Percentiles rank a stretch among this genome's conserved stretches.
phyloP scores from a whole-genome alignment of 2,113 vertebrate genomes.

The Dromas ardeola region DNA sequence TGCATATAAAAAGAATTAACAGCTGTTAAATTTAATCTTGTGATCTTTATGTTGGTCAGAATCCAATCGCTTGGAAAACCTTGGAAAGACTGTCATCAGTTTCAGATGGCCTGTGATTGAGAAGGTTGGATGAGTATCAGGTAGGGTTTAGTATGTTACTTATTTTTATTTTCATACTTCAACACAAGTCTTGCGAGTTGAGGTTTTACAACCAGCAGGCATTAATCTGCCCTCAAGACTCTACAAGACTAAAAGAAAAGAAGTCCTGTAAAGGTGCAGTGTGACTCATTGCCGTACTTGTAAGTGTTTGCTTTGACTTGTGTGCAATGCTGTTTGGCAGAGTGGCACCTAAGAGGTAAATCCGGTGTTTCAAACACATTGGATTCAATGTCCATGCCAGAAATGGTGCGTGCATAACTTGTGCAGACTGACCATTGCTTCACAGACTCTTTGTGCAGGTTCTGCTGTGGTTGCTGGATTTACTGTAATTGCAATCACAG shows the following conservation, averaged over 20 bases:
- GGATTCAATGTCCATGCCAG: neutral
- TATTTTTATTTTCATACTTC: neutral
- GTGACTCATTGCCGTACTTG: neutral
- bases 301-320: neutral
- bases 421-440: neutral
- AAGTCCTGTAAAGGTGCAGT: neutral
- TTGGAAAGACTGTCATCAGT: neutral
- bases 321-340: neutral
- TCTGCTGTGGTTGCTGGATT: neutral
- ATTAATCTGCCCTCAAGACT: neutral
- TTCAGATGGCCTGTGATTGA: neutral
- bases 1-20: neutral
- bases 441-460: neutral
- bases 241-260: neutral
- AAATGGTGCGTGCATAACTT: neutral
- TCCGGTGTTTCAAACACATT: neutral
- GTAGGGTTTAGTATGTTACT: neutral
- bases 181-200: neutral
- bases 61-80: neutral
- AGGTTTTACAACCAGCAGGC: neutral
- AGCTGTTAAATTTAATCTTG: slow-evolving; percentile 5
- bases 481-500: neutral
- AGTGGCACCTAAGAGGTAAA: neutral
- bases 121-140: neutral
- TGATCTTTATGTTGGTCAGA: neutral